phyloP scores from a whole-genome alignment of 2,888 invertebrate species.

The Dolichopus griseipennis region DNA sequence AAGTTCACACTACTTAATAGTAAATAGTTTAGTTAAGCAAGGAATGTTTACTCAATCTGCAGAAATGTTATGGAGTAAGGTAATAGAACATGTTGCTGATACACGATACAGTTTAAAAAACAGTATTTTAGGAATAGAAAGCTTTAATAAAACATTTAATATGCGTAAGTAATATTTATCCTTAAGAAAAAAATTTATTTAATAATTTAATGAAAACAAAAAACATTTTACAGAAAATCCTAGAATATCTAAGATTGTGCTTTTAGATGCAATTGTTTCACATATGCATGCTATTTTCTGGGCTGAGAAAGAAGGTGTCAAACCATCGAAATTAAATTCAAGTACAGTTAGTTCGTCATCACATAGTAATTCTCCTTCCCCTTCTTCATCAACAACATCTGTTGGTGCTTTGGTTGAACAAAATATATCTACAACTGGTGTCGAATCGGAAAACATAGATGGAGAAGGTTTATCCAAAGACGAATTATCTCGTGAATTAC shows the following conservation, averaged over 20 bases:
- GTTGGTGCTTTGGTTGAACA: slow-evolving; percentile 24
- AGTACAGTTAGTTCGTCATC: slow-evolving; percentile 24
- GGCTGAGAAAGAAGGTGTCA: slow-evolving; percentile 38
- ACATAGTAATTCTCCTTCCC: slow-evolving; percentile 16
- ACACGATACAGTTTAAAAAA: slow-evolving; percentile 38
- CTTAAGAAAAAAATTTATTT: background rate
- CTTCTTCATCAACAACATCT: slow-evolving; percentile 21
- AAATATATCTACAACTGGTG: slow-evolving; percentile 26
- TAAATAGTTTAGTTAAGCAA: slow-evolving; percentile 75
- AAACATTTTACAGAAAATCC: slow-evolving; percentile 29
- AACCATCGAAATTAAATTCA: slow-evolving; percentile 28
- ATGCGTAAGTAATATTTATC: slow-evolving; percentile 31
- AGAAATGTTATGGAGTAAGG: slow-evolving; percentile 39
- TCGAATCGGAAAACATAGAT: slow-evolving; percentile 25
- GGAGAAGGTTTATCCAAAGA: slow-evolving; percentile 22
- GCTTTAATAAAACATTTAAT: slow-evolving; percentile 36
- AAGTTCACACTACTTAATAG: slow-evolving; percentile 82
- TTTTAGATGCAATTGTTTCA: slow-evolving; percentile 38
- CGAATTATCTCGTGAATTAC: slow-evolving; percentile 31
- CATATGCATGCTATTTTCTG: slow-evolving; percentile 41
- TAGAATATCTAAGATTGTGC: slow-evolving; percentile 37
- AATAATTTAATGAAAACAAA: background rate
- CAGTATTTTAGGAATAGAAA: slow-evolving; percentile 37
- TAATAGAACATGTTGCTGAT: slow-evolving; percentile 40
- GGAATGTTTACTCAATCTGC: slow-evolving; percentile 75